Conservation (phyloP, 2,888 invertebrate species). For the Thereva nobilitata region DNA sequence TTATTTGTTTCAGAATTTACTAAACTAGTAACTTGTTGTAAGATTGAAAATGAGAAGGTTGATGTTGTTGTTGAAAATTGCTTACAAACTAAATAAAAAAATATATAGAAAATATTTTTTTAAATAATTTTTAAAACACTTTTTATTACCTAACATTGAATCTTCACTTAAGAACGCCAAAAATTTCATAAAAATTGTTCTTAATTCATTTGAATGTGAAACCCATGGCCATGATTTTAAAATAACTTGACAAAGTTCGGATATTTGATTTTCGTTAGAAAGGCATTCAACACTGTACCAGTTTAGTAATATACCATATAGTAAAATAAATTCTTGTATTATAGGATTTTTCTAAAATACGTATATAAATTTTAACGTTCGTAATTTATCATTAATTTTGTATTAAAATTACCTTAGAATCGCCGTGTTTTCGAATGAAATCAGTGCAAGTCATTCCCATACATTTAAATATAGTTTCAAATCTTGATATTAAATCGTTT, state of each 20-base stretch:
- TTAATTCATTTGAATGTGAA: slow-evolving; percentile 50
- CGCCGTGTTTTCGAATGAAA: slow-evolving; percentile 52
- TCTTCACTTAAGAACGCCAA: slow-evolving; percentile 52
- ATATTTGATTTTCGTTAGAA: slow-evolving; percentile 46
- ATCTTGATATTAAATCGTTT: slow-evolving; percentile 46
- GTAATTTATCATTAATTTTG: neutral
- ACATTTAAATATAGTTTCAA: slow-evolving; percentile 50
- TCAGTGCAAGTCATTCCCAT: slow-evolving; percentile 48
- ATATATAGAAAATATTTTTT: neutral
- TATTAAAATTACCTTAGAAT: slow-evolving; percentile 45
- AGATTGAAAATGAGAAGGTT: slow-evolving; percentile 49
- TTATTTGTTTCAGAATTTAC: slow-evolving; percentile 50
- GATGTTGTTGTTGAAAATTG: slow-evolving; percentile 48
- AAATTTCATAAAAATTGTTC: slow-evolving; percentile 47
- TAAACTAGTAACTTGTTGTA: slow-evolving; percentile 50
- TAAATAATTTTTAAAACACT: neutral
- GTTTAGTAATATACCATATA: slow-evolving; percentile 49
- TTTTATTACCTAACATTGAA: slow-evolving; percentile 46
- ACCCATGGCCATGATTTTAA: slow-evolving; percentile 55
- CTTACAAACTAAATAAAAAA: slow-evolving; percentile 48
- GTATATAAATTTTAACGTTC: neutral
- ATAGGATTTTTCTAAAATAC: slow-evolving; percentile 46
- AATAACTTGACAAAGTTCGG: slow-evolving; percentile 46
- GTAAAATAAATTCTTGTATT: slow-evolving; percentile 48
- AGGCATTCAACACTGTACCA: slow-evolving; percentile 52